A percentile compares a stretch with the other conserved stretches of the same genome.
Evolutionary conservation across 2,888 invertebrate species (phyloP).

Genomic region (Drosophila macrothrix): DNA sequence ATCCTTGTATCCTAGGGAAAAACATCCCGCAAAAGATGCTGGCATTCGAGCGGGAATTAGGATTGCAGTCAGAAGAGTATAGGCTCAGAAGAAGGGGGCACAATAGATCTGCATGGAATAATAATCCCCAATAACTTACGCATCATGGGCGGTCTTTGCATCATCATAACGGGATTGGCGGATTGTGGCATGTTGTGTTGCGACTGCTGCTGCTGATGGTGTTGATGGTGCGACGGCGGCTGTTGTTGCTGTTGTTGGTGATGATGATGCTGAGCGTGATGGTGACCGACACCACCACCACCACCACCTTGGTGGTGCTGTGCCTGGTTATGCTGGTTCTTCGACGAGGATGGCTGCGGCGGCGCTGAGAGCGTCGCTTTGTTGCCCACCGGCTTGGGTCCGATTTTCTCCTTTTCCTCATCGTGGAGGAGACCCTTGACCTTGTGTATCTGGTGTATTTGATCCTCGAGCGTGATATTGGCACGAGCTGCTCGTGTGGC

Average conservation of each 20-base stretch:
- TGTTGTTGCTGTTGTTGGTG: conserved; percentile 42
- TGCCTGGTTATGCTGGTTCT: conserved; percentile 56
- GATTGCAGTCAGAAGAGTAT: not conserved
- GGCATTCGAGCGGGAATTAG: not conserved
- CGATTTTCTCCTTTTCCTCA: conserved; percentile 98
- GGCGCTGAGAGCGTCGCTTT: conserved; percentile 82
- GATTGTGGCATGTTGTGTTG: conserved; percentile 77
- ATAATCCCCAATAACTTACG: conserved; percentile 71
- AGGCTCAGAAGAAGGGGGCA: not conserved
- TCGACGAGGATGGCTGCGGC: conserved; percentile 79
- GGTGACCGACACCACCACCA: conserved; percentile 54
- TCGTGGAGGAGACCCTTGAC: conserved; percentile 96
- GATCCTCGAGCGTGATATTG: conserved; percentile 97
- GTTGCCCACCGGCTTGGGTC: conserved; percentile 91
- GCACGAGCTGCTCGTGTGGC: conserved; percentile 97
- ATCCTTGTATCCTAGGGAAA: not conserved
- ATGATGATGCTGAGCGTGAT: conserved; percentile 69
- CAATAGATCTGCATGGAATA: not conserved
- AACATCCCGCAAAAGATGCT: not conserved
- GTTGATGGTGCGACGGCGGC: conserved; percentile 45
- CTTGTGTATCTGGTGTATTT: conserved; percentile 98
- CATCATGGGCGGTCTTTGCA: conserved; percentile 85
- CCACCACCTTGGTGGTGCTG: conserved; percentile 64
- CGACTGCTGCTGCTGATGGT: conserved; percentile 54
- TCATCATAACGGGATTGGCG: conserved; percentile 84